A percentile compares a stretch with the other conserved stretches of the same genome.
These are phyloP conservation scores for Ailuropoda melanoleuca DNA, from an alignment of 2,113 vertebrate genomes.

Conservation along the genomic window DNA sequence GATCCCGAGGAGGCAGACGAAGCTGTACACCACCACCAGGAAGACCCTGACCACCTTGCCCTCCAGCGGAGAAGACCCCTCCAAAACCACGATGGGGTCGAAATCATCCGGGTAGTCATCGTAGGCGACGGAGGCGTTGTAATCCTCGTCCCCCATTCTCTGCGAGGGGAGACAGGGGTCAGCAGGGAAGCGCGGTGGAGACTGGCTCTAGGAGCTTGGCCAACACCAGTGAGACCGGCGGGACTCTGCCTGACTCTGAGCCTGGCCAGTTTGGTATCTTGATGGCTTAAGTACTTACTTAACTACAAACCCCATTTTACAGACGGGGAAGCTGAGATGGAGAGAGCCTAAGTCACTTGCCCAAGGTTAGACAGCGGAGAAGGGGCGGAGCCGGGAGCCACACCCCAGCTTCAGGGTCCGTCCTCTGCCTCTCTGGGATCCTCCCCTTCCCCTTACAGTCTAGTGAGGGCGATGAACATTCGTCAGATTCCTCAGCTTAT, in stretches of 20 bases:
- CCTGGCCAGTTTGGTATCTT: accelerated
- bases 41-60: conserved; percentile 69
- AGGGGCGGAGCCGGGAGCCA: background rate
- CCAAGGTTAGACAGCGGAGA: background rate
- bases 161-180: background rate
- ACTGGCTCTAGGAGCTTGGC: background rate
- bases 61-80: accelerated
- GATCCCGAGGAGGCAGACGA: conserved; percentile 91
- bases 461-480: background rate
- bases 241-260: accelerated
- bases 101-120: background rate
- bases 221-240: accelerated
- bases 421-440: background rate
- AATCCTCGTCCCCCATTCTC: conserved; percentile 64
- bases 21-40: conserved; percentile 82
- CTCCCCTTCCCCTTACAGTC: background rate
- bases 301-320: background rate
- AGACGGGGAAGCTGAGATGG: background rate
- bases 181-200: background rate
- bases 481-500: no score
- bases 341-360: background rate
- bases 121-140: background rate
- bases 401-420: background rate
- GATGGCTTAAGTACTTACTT: background rate
- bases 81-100: background rate